Evolutionary conservation across 2,113 vertebrate genomes (phyloP).

Genomic region (Ptilonorhynchus violaceus): DNA sequence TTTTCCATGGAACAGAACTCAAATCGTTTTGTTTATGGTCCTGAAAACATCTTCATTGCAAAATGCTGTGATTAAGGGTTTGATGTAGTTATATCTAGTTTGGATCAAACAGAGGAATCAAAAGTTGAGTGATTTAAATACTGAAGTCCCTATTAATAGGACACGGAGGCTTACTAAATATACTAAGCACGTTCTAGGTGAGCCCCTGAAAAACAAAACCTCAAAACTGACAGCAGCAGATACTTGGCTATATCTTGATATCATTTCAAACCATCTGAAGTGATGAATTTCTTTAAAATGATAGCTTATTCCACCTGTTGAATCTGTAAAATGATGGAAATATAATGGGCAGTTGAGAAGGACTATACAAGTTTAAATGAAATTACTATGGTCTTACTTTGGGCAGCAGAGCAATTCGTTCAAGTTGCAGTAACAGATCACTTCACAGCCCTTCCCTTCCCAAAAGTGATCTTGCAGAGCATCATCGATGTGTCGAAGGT

Average conservation of each 20-base stretch:
- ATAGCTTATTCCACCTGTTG: not conserved
- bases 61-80: not conserved
- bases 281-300: not conserved
- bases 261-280: not conserved
- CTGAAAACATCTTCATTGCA: not conserved
- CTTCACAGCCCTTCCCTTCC: conserved; percentile 75
- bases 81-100: not conserved
- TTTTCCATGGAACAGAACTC: not conserved
- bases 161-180: not conserved
- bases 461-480: conserved; percentile 76
- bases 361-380: not conserved
- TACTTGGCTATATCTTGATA: not conserved
- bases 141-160: not conserved
- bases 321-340: not conserved
- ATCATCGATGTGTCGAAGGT: conserved; percentile 44
- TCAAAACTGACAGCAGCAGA: not conserved
- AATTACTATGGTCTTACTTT: conserved; percentile 69
- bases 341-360: not conserved
- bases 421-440: conserved; percentile 81
- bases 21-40: not conserved
- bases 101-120: not conserved
- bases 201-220: not conserved
- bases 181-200: not conserved
- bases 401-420: conserved; percentile 83
- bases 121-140: not conserved